Conservation (phyloP, 1,140 invertebrate species). For the Meloidogyne exigua region DNA sequence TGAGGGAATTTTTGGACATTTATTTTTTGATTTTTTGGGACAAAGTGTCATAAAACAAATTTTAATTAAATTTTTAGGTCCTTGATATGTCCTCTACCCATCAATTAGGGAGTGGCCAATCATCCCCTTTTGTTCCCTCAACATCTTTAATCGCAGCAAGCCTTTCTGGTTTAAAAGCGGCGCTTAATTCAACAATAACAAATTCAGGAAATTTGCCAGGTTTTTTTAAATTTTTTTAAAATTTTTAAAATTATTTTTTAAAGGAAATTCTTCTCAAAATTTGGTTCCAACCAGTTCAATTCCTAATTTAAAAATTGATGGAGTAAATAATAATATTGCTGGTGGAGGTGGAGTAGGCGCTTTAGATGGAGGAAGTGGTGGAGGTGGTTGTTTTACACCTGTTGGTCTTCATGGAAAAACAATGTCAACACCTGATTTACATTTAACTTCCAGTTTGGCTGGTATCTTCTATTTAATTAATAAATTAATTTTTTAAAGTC, state of each 20-base stretch:
- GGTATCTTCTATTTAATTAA: too few relatives aligned
- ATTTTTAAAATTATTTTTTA: too few relatives aligned
- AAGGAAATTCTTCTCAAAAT: not conserved
- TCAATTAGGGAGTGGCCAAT: constrained; percentile 12
- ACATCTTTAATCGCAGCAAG: constrained; percentile 30
- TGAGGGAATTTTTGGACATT: not conserved
- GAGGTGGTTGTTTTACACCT: constrained; percentile 8
- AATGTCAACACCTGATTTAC: constrained; percentile 25
- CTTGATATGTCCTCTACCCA: constrained; percentile 39
- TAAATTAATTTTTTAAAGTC: not conserved
- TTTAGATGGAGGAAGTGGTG: not conserved
- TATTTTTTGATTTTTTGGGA: too few relatives aligned
- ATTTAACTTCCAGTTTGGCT: not conserved
- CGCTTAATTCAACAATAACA: constrained; percentile 3
- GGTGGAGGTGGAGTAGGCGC: too few relatives aligned
- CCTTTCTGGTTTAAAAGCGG: constrained; percentile 23
- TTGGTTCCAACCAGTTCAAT: constrained; percentile 22
- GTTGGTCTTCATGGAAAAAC: constrained; percentile 15
- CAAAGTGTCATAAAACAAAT: too few relatives aligned
- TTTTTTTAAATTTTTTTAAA: not conserved
- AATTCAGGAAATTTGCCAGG: not conserved
- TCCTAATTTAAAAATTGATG: constrained; percentile 25
- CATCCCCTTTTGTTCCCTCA: constrained; percentile 36
- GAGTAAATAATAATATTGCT: not conserved
- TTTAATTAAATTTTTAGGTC: not conserved